Percentiles rank a stretch among this genome's conserved stretches.
phyloP scores from a whole-genome alignment of 2,888 invertebrate genomes.

The Arge pagana region DNA sequence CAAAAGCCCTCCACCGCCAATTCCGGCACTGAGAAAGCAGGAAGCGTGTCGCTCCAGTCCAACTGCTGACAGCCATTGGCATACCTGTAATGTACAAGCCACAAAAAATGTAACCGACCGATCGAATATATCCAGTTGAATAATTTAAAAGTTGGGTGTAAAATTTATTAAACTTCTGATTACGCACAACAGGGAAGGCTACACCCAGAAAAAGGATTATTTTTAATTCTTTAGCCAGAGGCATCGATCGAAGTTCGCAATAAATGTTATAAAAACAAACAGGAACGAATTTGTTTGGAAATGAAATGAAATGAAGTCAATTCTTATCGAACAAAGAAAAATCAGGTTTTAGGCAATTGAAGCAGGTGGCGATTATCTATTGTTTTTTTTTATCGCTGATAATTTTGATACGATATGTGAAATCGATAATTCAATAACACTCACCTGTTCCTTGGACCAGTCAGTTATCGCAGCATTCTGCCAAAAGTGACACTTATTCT shows the following conservation, averaged over 20 bases:
- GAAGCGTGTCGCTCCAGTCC: slow-evolving; percentile 86
- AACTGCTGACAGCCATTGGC: slow-evolving; percentile 85
- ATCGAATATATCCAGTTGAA: slow-evolving; percentile 6
- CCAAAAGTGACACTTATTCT: slow-evolving; percentile 70
- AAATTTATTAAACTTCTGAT: slow-evolving; percentile 3
- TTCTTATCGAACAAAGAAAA: no score
- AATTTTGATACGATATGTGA: no score
- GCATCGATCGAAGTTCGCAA: no score
- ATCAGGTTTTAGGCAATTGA: no score
- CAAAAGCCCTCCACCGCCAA: slow-evolving; percentile 85
- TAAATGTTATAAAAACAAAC: no score
- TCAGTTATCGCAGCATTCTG: slow-evolving; percentile 74
- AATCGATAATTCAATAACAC: neutral
- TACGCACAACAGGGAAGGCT: no score
- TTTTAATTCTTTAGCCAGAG: no score
- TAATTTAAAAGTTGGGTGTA: neutral
- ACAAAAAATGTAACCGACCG: slow-evolving; percentile 22
- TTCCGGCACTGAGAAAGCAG: slow-evolving; percentile 85
- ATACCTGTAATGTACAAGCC: slow-evolving; percentile 83
- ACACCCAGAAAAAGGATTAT: no score
- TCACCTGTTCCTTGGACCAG: slow-evolving; percentile 79
- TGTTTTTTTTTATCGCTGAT: no score
- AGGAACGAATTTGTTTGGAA: neutral
- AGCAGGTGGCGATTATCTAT: no score
- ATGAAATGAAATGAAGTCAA: slow-evolving; percentile 5